Base-by-base conservation (phyloP, 2,888 invertebrate genomes). In the Actias luna region DNA sequence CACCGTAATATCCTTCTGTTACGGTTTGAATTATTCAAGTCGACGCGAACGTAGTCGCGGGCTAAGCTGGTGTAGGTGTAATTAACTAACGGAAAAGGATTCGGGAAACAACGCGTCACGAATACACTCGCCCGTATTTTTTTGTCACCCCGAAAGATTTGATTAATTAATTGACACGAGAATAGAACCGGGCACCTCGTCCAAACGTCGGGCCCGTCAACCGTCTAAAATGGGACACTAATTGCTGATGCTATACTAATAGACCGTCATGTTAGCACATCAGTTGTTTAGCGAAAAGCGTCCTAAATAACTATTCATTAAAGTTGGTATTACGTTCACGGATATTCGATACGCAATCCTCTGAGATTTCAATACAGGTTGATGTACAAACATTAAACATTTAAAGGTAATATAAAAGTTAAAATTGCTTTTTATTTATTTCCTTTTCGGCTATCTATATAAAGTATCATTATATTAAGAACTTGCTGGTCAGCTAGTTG, bases 231-330 rank as follows among this genome's bases (percentile, higher is more conserved):
- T 59, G 59, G 42, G 59, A 59, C 59, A 59, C 59, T 59, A 59
- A 59, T 59, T 59, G 59, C 36, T 42, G 59, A 42, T 39, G 42
- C 63, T 69, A 58, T 50, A 58, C 36, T 58, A 55, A 55, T 55
- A 55, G 55, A 55, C 55, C 16, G 29, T 29, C 64, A 61, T 61
- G 64, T 65, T 65, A 69, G 67, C 66, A 67, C 29, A 66, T 65
- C 63, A 64, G 55, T 59, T 59, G 22, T 14, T 31, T 65, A 16
- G 22, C 57, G 39, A 22, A 58, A 64, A 60, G 22, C 61, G 3
- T 64, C 72, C 60, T 50, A 65, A 64, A 59, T 25, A 0, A 0
- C 0, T 0, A 0, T 22, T 0, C 0, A 0, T 7, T 39, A 64
- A 63, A 22, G 61, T 63, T 62, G 16, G 36, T 42, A 64, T 65